Base-by-base conservation (phyloP, 2,888 invertebrate genomes). In the Drosophila nr. perissopoda region DNA sequence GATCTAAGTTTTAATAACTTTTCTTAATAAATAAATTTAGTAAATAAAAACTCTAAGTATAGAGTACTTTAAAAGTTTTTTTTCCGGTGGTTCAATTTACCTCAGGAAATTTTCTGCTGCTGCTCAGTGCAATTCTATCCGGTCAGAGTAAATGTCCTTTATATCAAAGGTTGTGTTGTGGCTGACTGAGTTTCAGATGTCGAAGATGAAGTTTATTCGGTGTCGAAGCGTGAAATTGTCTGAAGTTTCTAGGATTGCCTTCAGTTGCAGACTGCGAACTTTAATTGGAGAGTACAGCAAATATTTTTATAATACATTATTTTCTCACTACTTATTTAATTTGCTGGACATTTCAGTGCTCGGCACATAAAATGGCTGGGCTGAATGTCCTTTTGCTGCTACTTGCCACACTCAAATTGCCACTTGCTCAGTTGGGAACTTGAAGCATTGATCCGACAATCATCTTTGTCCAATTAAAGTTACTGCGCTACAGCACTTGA, bases 401-500 rank as follows among this genome's bases (percentile, higher is more conserved):
- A 56, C 13, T 56, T 56, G 33, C 10, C 27, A 38, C 27, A 51
- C 45, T 49, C 51, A 34, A 56, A 11, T 56, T 56, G 36, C 6
- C 36, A 60, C 33, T 53, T 51, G 51, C 49, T 45, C 53, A 40
- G 29, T 48, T 59, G 40, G 34, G n/a, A 59, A 57, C 60, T 75
- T 62, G 29, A 59, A 53, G 60, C 63, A 73, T 72, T 73, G 75
- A 84, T 75, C 82, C 36, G 69, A 52, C 73, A 67, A 80, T 84
- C 69, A 72, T 78, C 78, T 84, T 68, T 75, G 71, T 75, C 63
- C 87, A 84, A 78, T 87, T 84, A 87, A 80, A 82, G 78, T 70
- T 48, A 48, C 57, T 58, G 54, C 29, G 31, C 42, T 49, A 36
- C 51, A 59, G 38, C 70, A 84, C 70, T 84, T 69, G 69, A 52